phyloP scores from a whole-genome alignment of 2,888 invertebrate species.

The Heliconius ethilla region DNA sequence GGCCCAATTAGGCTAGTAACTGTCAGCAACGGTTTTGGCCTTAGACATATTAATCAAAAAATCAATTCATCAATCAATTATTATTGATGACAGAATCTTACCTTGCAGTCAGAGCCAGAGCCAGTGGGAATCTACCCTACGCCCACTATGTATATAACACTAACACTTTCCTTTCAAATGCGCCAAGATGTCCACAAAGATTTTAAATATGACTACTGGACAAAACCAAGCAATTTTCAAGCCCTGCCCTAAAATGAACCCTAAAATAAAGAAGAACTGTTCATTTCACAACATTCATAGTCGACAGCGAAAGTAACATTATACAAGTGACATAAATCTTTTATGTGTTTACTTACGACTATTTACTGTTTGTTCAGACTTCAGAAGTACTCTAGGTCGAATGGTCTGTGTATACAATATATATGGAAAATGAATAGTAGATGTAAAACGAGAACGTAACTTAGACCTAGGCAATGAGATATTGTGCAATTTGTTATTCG shows the following conservation, averaged over 20 bases:
- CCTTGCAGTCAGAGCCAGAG: neutral
- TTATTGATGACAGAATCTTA: no score
- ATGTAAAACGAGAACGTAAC: constrained; percentile 43
- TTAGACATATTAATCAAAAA: neutral
- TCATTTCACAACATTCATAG: neutral
- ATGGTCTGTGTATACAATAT: constrained; percentile 8
- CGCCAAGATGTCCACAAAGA: neutral
- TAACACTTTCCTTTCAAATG: neutral
- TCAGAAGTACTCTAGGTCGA: constrained; percentile 12
- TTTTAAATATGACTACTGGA: neutral
- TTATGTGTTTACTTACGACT: neutral
- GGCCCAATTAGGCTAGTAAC: neutral
- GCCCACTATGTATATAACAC: no score
- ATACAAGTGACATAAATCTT: constrained; percentile 20
- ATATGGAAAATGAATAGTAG: neutral
- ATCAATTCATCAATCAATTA: no score
- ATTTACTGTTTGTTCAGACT: constrained; percentile 1
- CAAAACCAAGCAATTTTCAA: neutral
- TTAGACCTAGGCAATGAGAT: constrained; percentile 42
- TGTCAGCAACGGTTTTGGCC: neutral
- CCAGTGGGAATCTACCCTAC: neutral
- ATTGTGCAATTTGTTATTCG: constrained; percentile 42
- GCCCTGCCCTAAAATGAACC: no score
- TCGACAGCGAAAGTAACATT: constrained; percentile 4
- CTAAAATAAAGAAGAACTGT: neutral